phyloP scores from a whole-genome alignment of 1,140 invertebrate genomes.

The Bombus huntii region DNA sequence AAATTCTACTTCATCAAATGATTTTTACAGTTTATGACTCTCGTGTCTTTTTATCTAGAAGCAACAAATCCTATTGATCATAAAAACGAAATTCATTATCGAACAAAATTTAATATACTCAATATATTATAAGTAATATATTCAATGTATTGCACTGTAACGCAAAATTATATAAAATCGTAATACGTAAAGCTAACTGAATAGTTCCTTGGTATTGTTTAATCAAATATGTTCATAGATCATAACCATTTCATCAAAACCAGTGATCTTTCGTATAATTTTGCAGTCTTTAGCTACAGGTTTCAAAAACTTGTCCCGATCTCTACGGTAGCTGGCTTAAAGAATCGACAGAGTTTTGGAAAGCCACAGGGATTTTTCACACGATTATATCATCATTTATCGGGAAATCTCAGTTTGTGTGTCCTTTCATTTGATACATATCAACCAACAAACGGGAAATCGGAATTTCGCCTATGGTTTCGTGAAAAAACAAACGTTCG shows the following conservation, averaged over 20 bases:
- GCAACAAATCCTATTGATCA: neutral
- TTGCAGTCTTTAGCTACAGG: slow-evolving; percentile 25
- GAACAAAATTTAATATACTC: neutral
- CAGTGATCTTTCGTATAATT: slow-evolving; percentile 3
- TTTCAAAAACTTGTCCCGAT: slow-evolving; percentile 32
- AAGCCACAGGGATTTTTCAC: neutral
- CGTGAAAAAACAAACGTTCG: slow-evolving; percentile 92
- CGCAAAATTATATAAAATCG: neutral
- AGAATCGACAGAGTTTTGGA: slow-evolving; percentile 31
- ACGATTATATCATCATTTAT: neutral
- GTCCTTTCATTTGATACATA: slow-evolving; percentile 86
- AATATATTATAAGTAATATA: neutral
- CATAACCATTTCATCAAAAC: neutral
- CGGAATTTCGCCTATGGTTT: slow-evolving; percentile 93
- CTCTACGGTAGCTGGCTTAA: neutral
- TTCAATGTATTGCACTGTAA: neutral
- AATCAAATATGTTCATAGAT: no score
- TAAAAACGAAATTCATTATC: neutral
- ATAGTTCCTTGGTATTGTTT: no score
- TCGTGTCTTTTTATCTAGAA: neutral
- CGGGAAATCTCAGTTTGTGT: slow-evolving; percentile 37
- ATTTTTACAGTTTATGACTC: neutral
- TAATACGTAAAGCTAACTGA: neutral
- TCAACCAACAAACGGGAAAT: slow-evolving; percentile 91
- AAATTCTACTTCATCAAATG: neutral